Evolutionary conservation across 2,888 invertebrate genomes (phyloP).

Genomic region (Sympetrum striolatum): DNA sequence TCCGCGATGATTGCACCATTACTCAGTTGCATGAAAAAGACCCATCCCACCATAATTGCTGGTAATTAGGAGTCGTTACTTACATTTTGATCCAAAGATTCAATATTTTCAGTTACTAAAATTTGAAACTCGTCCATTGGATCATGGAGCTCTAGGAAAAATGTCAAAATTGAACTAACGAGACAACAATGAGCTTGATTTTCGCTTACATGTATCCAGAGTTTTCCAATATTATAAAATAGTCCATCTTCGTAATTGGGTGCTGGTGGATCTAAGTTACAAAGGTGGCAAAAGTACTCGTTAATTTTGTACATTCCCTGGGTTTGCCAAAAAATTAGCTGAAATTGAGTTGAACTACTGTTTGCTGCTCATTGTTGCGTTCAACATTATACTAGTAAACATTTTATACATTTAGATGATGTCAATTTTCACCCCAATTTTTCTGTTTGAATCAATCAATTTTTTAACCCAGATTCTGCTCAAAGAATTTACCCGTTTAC

Average conservation of each 20-base stretch:
- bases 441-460: too few relatives aligned
- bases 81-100: neutral
- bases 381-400: neutral
- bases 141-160: neutral
- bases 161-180: neutral
- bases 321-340: neutral
- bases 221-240: neutral
- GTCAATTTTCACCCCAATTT: too few relatives aligned
- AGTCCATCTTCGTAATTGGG: neutral
- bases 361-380: neutral
- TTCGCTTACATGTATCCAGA: conserved; percentile 23
- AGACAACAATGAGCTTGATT: neutral
- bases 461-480: too few relatives aligned
- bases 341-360: neutral
- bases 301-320: conserved; percentile 34
- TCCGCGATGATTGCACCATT: too few relatives aligned
- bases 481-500: too few relatives aligned
- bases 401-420: too few relatives aligned
- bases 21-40: neutral
- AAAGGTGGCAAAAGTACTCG: neutral
- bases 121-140: neutral
- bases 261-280: neutral
- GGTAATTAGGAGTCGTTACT: neutral
- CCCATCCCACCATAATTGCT: neutral
- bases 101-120: neutral